Percentiles rank a stretch among this genome's conserved stretches.
These are phyloP conservation scores for Campylomormyrus numenius DNA, from an alignment of 2,113 vertebrate genomes.

Conservation along the genomic window DNA sequence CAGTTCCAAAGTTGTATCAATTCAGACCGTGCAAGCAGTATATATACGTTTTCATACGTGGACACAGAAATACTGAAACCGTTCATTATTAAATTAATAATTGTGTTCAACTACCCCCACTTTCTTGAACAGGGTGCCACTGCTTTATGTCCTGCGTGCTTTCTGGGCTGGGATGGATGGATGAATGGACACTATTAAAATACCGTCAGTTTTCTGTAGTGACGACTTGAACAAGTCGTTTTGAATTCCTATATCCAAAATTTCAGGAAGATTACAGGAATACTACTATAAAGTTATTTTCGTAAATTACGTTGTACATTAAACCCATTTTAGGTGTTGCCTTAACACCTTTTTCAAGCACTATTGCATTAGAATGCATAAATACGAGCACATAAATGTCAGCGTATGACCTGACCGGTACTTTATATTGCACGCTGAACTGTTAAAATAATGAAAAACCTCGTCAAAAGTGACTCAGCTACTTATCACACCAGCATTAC, in stretches of 20 bases:
- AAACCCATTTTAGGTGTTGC: neutral
- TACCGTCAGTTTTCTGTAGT: neutral
- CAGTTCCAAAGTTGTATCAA: neutral
- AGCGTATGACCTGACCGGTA: neutral
- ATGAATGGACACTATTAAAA: neutral
- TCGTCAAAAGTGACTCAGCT: constrained; percentile 8
- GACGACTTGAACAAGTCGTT: neutral
- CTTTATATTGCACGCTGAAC: neutral
- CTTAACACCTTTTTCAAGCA: neutral
- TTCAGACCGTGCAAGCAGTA: neutral
- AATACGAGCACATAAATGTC: neutral
- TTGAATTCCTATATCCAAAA: neutral
- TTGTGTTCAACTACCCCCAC: neutral
- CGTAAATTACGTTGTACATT: neutral
- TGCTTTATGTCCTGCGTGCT: neutral
- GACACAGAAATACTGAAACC: neutral
- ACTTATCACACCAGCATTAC: constrained; percentile 3
- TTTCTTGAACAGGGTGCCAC: neutral
- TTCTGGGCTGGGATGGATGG: neutral
- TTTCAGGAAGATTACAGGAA: neutral
- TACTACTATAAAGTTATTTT: neutral
- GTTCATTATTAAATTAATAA: neutral
- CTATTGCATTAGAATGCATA: neutral
- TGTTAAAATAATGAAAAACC: neutral
- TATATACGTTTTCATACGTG: neutral